Evolutionary conservation across 2,888 invertebrate species (phyloP), one percentile per base, ranked within the genome.

Genomic region (Machimus rusticus): DNA sequence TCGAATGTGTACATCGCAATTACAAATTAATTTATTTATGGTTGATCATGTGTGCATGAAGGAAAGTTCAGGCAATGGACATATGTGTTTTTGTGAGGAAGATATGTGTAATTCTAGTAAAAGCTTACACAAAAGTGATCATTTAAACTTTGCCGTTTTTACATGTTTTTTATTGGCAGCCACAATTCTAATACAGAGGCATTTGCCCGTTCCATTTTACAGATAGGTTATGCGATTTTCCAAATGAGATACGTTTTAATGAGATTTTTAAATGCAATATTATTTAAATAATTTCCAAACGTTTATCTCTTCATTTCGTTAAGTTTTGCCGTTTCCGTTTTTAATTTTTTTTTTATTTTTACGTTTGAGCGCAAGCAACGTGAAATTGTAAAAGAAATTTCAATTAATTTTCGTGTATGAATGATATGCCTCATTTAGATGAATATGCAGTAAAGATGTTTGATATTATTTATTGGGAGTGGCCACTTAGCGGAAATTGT

Each of bases 11-110:
- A 98, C 98, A 88, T 96, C 97, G 89, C 97, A 98, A 92, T 95
- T 98, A 90, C 97, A 98, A 94, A 98, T 98, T 94, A 98, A 98
- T 94, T 95, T 98, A 91, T 98, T 98, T 95, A 98, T 98, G 98
- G 98, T 98, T 93, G 98, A 98, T 92, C 98, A 98, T 95, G 98
- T 98, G 94, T 98, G 98, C 96, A 98, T 98, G 98, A 97, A 97
- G 96, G 98, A 98, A 96, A 97, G 98, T 95, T 97, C 97, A 95
- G 98, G 98, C 94, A 97, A 96, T 93, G 98, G 98, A 94, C 98
- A 98, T 95, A 98, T 98, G 98, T 98, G 98, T 95, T 98, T 98
- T 95, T 98, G 98, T 95, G 98, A 98, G 95, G 98, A 98, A 94
- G 98, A 98, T 94, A 97, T 97, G 96, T 98, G 98, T 95, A 98